These are phyloP conservation scores for Orthosia gracilis DNA, from an alignment of 2,888 invertebrate species.

Conservation along the genomic window DNA sequence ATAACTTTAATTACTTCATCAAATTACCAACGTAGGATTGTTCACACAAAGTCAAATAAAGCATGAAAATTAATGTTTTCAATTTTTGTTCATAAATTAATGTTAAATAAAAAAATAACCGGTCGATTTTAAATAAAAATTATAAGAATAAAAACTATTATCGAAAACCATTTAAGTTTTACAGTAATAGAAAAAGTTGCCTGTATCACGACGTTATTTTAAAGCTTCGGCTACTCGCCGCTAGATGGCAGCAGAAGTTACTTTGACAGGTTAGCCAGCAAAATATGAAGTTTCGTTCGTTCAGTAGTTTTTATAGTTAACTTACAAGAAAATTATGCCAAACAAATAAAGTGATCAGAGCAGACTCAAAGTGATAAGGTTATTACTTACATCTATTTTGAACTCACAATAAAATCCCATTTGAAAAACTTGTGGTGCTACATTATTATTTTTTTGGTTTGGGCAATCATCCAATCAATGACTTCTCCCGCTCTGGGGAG, in stretches of 20 bases:
- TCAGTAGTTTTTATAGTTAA: too few relatives aligned
- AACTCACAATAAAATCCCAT: neutral
- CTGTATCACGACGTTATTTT: neutral
- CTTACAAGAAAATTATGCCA: neutral
- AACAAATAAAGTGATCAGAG: too few relatives aligned
- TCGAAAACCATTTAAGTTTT: neutral
- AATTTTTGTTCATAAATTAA: too few relatives aligned
- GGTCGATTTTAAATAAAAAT: too few relatives aligned
- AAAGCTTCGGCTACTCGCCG: slow-evolving; percentile 67
- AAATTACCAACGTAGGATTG: neutral
- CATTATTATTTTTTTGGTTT: too few relatives aligned
- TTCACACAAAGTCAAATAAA: neutral
- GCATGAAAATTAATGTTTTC: too few relatives aligned
- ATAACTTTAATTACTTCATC: slow-evolving; percentile 8
- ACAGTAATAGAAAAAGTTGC: neutral
- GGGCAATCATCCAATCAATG: too few relatives aligned
- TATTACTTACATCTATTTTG: neutral
- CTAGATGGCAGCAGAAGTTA: slow-evolving; percentile 75
- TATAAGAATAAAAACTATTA: neutral
- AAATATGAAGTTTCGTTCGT: neutral
- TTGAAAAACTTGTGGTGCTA: neutral
- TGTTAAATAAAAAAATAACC: too few relatives aligned
- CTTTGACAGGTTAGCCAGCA: too few relatives aligned
- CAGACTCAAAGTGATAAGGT: too few relatives aligned
- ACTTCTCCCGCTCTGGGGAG: too few relatives aligned